Evolutionary conservation across 2,888 invertebrate species (phyloP).

Genomic region (Perizoma flavofasciatum): DNA sequence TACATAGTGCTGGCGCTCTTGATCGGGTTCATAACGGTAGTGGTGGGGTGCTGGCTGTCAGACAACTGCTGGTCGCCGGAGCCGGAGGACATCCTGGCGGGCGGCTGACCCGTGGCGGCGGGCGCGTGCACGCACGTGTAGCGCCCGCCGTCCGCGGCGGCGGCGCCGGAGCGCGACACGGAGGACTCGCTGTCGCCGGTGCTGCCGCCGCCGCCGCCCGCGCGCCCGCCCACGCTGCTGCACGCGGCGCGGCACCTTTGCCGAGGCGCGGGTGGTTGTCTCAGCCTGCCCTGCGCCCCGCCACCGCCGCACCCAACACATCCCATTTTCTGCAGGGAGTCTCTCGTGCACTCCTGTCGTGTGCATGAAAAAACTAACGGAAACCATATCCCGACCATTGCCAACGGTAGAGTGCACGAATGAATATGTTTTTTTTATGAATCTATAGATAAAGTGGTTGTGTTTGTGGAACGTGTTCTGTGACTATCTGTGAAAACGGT

Average conservation of each 20-base stretch:
- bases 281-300: conserved; percentile 64
- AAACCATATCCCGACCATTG: conserved; percentile 64
- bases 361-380: conserved; percentile 75
- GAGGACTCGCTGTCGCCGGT: conserved; percentile 71
- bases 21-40: conserved; percentile 89
- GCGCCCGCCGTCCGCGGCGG: conserved; percentile 77
- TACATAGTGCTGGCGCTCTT: conserved; percentile 89
- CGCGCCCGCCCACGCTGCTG: conserved; percentile 64
- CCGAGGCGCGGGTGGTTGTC: conserved; percentile 66
- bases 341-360: conserved; percentile 60
- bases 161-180: conserved; percentile 65
- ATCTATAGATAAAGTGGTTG: conserved; percentile 49
- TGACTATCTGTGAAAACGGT: conserved; percentile 58
- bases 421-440: conserved; percentile 38
- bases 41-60: conserved; percentile 90
- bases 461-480: conserved; percentile 55
- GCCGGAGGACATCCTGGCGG: conserved; percentile 86
- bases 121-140: conserved; percentile 84
- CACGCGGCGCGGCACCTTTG: conserved; percentile 70
- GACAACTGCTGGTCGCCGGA: conserved; percentile 92
- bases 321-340: conserved; percentile 67
- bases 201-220: conserved; percentile 63
- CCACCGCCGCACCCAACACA: conserved; percentile 49
- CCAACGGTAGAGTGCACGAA: conserved; percentile 70
- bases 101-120: conserved; percentile 88